Evolutionary conservation across 2,888 invertebrate genomes (phyloP).

Genomic region (Ephialtes manifestator): DNA sequence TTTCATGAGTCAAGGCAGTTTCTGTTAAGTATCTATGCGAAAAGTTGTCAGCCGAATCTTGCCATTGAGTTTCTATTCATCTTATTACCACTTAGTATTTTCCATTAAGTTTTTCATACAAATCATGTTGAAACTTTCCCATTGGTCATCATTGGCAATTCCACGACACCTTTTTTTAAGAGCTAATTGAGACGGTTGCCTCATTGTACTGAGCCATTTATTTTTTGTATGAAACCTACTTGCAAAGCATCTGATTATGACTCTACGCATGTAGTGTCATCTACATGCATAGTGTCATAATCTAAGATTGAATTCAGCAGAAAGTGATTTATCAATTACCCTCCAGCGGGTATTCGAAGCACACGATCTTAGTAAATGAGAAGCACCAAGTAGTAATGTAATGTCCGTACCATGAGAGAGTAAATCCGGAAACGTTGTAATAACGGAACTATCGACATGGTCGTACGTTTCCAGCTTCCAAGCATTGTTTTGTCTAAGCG

Average conservation of each 20-base stretch:
- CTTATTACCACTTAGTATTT: no score
- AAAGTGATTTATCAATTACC: slow-evolving; percentile 6
- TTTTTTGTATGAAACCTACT: neutral
- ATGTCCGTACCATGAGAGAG: neutral
- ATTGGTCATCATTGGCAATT: no score
- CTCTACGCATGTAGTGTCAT: neutral
- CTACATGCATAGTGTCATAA: no score
- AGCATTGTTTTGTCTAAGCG: slow-evolving; percentile 28
- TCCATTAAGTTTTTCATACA: no score
- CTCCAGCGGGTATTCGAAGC: neutral
- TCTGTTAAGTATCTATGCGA: no score
- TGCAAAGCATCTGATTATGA: neutral
- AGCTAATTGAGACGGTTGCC: no score
- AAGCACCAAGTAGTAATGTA: neutral
- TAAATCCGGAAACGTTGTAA: slow-evolving; percentile 27
- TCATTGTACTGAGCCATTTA: neutral
- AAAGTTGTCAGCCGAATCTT: no score
- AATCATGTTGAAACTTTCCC: no score
- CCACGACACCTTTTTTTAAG: no score
- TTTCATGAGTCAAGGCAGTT: no score
- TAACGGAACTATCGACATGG: slow-evolving; percentile 36
- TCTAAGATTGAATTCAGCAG: slow-evolving; percentile 8
- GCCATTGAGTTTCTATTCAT: no score
- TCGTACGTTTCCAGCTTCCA: slow-evolving; percentile 32
- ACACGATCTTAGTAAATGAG: neutral